These are phyloP conservation scores for Cheilosia soror DNA, from an alignment of 2,888 invertebrate species.

Conservation along the genomic window DNA sequence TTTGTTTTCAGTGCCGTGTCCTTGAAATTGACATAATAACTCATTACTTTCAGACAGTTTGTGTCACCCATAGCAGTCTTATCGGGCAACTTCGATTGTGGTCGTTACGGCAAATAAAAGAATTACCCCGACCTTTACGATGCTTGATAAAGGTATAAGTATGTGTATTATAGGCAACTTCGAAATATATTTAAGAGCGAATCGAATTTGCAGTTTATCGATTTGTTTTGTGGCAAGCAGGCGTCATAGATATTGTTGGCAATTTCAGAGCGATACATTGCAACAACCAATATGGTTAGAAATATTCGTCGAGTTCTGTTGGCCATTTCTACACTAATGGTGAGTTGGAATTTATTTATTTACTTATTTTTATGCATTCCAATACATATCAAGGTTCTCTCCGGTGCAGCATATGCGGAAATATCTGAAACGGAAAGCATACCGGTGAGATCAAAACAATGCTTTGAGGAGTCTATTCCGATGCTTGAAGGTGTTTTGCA, in stretches of 20 bases:
- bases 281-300: not conserved
- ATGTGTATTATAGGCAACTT: too few species aligned
- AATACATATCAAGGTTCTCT: not conserved
- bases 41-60: not conserved
- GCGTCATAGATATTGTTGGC: not conserved
- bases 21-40: not conserved
- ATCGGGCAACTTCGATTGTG: not conserved
- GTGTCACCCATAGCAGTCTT: not conserved
- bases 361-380: too few species aligned
- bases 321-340: too few species aligned
- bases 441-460: not conserved
- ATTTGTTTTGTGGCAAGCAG: not conserved
- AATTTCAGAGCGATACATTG: not conserved
- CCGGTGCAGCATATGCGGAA: not conserved
- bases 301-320: too few species aligned
- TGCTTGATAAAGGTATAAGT: constrained; percentile 9
- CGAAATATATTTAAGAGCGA: constrained; percentile 15
- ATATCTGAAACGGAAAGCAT: not conserved
- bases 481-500: not conserved
- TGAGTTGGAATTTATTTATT: too few species aligned
- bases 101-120: not conserved
- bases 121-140: constrained; percentile 1
- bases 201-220: not conserved
- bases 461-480: not conserved
- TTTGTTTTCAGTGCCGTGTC: not conserved